Base-by-base conservation (phyloP, 2,797 vertebrate species). In the Sebastes vulpes region DNA sequence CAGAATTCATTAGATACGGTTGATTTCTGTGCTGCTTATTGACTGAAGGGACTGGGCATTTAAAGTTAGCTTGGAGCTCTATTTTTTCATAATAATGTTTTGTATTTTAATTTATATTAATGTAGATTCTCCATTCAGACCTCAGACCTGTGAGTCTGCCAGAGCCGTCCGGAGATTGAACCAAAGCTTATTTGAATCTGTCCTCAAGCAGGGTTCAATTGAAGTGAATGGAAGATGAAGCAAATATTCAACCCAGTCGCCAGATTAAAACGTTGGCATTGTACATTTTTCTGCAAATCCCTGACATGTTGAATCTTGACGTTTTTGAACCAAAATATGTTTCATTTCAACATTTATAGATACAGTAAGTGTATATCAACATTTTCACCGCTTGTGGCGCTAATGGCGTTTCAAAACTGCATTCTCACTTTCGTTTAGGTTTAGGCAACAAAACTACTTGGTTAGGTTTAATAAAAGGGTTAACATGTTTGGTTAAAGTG, bases 171-270 rank as follows among this genome's bases (percentile, higher is more conserved):
- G 5, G 14, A 28, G 32, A 28, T 20, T 50, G 46, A n/a, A 50
- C 48, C 0, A 9, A 46, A 21, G 38, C 21, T 9, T 46, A 20
- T 4, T 50, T 20, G n/a, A 2, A 50, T 20, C 4, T 0, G 0
- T 29, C 29, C 25, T 46, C 3, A 12, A 1, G 25, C 1, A 20
- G 50, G 4, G 5, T 56, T 76, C 57, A 76, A 2, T 0, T 18
- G 31, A 54, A 32, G 6, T 18, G 16, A 67, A 38, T 59, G 4
- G 42, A 12, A 42, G 23, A 53, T 18, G 6, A 18, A 28, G 12
- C 12, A 42, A 42, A 32, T 59, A 20, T 59, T 59, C 57, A 32
- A 21, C n/a, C 9, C 10, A 16, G 21, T 63, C 0, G 14, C n/a
- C 48, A 50, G 4, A 50, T 9, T 20, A 50, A 2, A 1, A 20